Base-by-base conservation (phyloP, 2,797 vertebrate species). In the Pterois miles region DNA sequence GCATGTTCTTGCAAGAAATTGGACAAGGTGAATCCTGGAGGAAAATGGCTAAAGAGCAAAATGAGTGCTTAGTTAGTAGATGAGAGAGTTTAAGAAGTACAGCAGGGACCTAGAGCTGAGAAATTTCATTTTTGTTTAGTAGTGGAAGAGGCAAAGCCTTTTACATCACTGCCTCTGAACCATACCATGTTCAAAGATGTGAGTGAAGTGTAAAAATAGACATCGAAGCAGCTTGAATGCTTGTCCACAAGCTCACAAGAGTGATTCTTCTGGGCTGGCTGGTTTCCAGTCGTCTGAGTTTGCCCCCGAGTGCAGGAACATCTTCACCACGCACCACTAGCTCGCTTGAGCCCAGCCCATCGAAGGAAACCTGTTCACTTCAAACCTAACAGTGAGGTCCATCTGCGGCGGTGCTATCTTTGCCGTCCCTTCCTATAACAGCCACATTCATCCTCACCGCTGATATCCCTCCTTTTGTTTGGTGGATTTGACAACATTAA, bases 401-500 rank as follows among this genome's bases (percentile, higher is more conserved):
- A 65, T 86, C 65, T 53, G 52, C 9, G 13, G 18, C 16, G 4
- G 23, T 4, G 40, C 13, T 81, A 82, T 90, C 82, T 86, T 63
- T 22, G 71, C 67, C 81, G 57, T 77, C 74, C 72, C 25, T 66
- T 65, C n/a, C 59, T 65, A 43, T 13, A 65, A 78, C 36, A 10
- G 73, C 69, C 70, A 56, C 79, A 29, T 89, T 80, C 81, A 86
- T 85, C 80, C 72, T 72, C 59, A 1, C 76, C 6, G 4, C 77
- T 80, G 88, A 88, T 87, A 86, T 67, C 50, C 25, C 50, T 70
- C 46, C 80, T 73, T 83, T 90, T 88, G 84, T 92, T 88, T 80
- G 76, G 77, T 14, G 69, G 71, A 81, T 90, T 91, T 91, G 83
- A 92, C 87, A 88, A 89, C 77, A 86, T 90, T 92, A 87, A 85